phyloP scores from a whole-genome alignment of 2,113 vertebrate species.

The Ictalurus furcatus region DNA sequence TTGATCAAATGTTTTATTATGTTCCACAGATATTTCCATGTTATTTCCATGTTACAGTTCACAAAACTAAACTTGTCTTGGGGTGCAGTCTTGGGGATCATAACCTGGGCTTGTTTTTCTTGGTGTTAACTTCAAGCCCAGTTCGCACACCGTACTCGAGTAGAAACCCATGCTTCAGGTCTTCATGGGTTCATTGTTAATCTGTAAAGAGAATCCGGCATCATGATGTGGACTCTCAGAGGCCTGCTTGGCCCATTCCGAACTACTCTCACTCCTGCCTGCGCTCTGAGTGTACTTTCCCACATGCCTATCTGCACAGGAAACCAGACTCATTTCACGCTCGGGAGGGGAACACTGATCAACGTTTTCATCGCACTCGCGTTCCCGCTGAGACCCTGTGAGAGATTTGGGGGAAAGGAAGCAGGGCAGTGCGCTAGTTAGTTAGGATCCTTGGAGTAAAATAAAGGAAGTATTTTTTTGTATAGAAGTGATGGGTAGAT shows the following conservation, averaged over 20 bases:
- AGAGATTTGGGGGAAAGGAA: constrained; percentile 29
- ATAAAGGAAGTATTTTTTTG: constrained; percentile 28
- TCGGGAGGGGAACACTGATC: constrained; percentile 43
- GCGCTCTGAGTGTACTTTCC: constrained; percentile 40
- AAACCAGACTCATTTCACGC: constrained; percentile 56
- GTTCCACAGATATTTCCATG: not conserved
- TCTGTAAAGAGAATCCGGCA: not conserved
- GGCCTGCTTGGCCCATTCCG: not conserved
- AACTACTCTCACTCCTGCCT: not conserved
- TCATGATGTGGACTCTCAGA: not conserved
- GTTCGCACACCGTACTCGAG: not conserved
- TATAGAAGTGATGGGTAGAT: not conserved
- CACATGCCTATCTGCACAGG: constrained; percentile 55
- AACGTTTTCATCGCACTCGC: constrained; percentile 49
- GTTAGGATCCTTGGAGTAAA: constrained; percentile 2
- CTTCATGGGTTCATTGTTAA: not conserved
- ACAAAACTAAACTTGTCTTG: not conserved
- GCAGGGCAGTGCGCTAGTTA: not conserved
- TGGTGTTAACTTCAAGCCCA: not conserved
- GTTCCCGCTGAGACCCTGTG: constrained; percentile 45
- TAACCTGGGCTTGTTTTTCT: not conserved
- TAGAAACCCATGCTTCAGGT: not conserved
- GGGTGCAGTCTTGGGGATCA: too few species aligned
- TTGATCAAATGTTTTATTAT: not conserved
- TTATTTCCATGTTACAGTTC: not conserved